A percentile compares a stretch with the other conserved stretches of the same genome.
phyloP scores from a whole-genome alignment of 2,888 invertebrate species.

The Aspidiotus destructor region DNA sequence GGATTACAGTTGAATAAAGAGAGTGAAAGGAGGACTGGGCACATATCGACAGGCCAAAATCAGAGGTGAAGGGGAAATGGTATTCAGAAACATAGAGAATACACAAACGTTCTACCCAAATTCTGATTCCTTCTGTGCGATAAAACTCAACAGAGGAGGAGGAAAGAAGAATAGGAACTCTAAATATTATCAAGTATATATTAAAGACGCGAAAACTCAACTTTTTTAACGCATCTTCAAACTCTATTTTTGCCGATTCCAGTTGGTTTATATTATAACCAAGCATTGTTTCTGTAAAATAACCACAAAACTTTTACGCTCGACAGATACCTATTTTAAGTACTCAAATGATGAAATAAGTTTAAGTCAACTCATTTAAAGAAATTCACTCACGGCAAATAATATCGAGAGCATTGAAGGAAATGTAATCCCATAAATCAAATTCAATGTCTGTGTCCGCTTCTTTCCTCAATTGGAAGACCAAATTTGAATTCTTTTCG shows the following conservation, averaged over 20 bases:
- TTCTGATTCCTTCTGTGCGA: too few species aligned
- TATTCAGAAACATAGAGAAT: too few species aligned
- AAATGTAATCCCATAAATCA: conserved; percentile 36
- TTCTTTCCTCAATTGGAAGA: conserved; percentile 40
- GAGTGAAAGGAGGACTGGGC: too few species aligned
- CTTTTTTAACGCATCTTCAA: conserved; percentile 36
- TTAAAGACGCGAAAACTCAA: conserved; percentile 14
- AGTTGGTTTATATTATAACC: conserved; percentile 36
- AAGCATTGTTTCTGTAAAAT: conserved; percentile 36
- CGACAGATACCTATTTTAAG: too few species aligned
- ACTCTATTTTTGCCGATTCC: conserved; percentile 35
- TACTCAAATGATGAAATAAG: too few species aligned
- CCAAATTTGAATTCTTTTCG: conserved; percentile 42
- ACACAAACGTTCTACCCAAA: too few species aligned
- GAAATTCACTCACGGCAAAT: conserved; percentile 37
- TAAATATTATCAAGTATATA: background rate
- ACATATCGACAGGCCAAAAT: too few species aligned
- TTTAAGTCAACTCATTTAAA: too few species aligned
- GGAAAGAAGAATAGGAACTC: too few species aligned
- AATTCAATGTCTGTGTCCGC: conserved; percentile 36
- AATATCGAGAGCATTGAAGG: conserved; percentile 36
- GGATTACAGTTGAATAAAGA: too few species aligned
- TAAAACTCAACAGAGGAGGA: too few species aligned
- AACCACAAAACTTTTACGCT: background rate
- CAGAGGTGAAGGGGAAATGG: too few species aligned